Evolutionary conservation across 2,113 vertebrate genomes (phyloP), one percentile per base, ranked within the genome.

Genomic region (Mastomys coucha): DNA sequence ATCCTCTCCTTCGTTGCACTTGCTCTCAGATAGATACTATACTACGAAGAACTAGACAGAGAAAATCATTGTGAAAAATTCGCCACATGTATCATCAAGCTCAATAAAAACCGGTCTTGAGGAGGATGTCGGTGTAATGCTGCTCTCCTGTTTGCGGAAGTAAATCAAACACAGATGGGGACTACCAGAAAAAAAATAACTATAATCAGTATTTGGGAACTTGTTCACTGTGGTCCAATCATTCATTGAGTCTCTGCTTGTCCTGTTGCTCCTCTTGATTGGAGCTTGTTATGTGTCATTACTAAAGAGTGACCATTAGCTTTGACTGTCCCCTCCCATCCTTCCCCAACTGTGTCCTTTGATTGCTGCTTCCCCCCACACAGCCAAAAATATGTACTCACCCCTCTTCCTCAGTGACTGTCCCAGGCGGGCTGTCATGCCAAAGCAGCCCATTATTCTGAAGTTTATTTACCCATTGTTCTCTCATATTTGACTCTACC

Each of bases 21-120:
- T 82, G 65, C 24, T 77, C 33, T 92, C 22, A 22, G 78, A 76
- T 67, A 93, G 70, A 92, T 81, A 94, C 24, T 10, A 20, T 58
- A 51, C 72, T 89, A 93, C 45, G 53, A 77, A 94, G 91, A 95
- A n/a, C 42, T 45, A 76, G 89, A 77, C 69, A 77, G 73, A 58
- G 72, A n/a, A 90, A 91, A 91, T 97, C 49, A 51, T 49, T 88
- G 77, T 49, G 87, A 95, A 96, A 96, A 88, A 88, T 94, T 93
- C 3, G 33, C 75, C 49, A 20, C 26, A 49, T 63, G 65, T 88
- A 85, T 89, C 91, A 92, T 93, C 72, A 90, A 53, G 90, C 76
- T 95, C 60, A 81, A 42, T 92, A 89, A 87, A 86, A 73, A 28
- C 53, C 51, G 94, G 51, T 94, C 39, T 72, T 67, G 5, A 28